phyloP scores from a whole-genome alignment of 2,888 invertebrate genomes.

The Tipula lateralis region DNA sequence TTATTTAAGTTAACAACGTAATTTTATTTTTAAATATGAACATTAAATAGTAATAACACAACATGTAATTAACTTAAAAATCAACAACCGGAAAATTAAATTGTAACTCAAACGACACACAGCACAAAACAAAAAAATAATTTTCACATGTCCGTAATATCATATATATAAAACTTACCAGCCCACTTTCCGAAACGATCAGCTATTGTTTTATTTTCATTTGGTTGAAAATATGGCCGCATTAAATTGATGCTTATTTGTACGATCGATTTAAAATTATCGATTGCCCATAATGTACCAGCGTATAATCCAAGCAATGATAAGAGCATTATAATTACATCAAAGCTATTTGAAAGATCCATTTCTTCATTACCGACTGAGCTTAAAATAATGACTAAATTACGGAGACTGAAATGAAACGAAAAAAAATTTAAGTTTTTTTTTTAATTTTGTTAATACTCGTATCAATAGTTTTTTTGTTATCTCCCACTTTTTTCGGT shows the following conservation, averaged over 20 bases:
- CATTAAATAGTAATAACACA: neutral
- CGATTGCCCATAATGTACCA: constrained; percentile 52
- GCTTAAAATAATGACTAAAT: neutral
- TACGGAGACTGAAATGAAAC: neutral
- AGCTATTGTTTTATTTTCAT: constrained; percentile 56
- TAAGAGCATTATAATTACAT: constrained; percentile 44
- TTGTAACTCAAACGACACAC: neutral
- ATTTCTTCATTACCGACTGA: neutral
- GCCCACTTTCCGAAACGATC: constrained; percentile 82
- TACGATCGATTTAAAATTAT: constrained; percentile 58
- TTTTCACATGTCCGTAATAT: constrained; percentile 34
- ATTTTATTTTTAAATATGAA: neutral
- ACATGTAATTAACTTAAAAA: neutral
- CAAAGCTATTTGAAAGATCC: neutral
- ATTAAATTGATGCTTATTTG: constrained; percentile 57
- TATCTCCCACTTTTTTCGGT: neutral
- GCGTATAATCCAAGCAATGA: constrained; percentile 51
- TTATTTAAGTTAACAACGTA: neutral
- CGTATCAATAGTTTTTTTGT: neutral
- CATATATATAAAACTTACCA: constrained; percentile 56
- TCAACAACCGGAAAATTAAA: neutral
- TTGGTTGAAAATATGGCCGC: constrained; percentile 62
- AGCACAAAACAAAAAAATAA: neutral
- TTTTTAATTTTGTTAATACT: neutral
- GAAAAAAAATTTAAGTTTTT: neutral